phyloP scores from a whole-genome alignment of 1,140 invertebrate species.

The Cyclina sinensis region DNA sequence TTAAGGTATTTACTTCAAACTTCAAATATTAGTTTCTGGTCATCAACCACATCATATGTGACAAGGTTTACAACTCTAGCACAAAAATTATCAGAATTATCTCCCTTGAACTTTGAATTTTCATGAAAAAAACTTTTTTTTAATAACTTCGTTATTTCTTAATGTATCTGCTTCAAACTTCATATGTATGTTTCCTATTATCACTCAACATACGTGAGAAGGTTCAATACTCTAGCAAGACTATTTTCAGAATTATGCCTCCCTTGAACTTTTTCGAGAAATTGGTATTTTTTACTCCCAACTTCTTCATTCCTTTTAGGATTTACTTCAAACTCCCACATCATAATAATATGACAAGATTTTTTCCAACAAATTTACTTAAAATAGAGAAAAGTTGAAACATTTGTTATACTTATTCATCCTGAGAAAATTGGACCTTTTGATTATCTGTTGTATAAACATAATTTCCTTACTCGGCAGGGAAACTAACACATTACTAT shows the following conservation, averaged over 20 bases:
- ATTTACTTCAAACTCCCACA: not conserved
- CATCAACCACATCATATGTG: constrained; percentile 14
- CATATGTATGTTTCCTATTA: no score
- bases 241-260: not conserved
- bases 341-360: not conserved
- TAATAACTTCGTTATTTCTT: no score
- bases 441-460: no score
- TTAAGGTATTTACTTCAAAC: constrained; percentile 20
- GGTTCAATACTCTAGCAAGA: not conserved
- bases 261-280: not conserved
- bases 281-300: not conserved
- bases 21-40: constrained; percentile 28
- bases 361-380: not conserved
- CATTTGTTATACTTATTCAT: no score
- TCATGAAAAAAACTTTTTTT: not conserved
- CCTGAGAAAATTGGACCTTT: no score
- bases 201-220: no score
- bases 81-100: no score
- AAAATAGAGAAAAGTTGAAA: no score
- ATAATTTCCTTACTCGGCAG: no score
- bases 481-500: no score
- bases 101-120: constrained; percentile 16
- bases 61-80: no score
- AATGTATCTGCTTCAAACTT: no score
- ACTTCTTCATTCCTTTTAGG: not conserved